Conservation (phyloP, 23 tunicate genomes). For the Trididemnum nubilum region DNA sequence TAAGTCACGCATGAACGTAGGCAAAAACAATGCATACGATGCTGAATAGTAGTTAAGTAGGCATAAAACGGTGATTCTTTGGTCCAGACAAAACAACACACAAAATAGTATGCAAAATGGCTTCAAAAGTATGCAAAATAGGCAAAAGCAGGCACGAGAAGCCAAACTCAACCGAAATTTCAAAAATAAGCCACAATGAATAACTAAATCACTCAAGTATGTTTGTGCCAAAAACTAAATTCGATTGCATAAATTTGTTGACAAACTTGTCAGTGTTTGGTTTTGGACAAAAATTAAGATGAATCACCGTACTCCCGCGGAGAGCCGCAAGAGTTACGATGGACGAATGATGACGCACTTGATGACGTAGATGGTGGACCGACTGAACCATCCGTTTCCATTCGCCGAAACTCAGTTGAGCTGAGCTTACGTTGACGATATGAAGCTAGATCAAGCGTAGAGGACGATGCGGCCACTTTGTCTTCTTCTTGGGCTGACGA, state of each 20-base stretch:
- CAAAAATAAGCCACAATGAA: slow-evolving; percentile 20
- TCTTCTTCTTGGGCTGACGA: slow-evolving; percentile 24
- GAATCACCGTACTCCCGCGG: slow-evolving; percentile 50
- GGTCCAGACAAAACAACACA: not conserved
- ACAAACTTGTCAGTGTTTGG: not conserved
- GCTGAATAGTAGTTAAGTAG: not conserved
- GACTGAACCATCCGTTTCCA: slow-evolving; percentile 32
- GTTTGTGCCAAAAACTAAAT: not conserved
- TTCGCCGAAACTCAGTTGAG: not conserved
- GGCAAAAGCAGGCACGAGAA: slow-evolving; percentile 5
- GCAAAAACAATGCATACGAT: not conserved
- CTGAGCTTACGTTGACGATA: not conserved
- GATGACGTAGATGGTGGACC: slow-evolving; percentile 64
- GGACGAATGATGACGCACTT: slow-evolving; percentile 33
- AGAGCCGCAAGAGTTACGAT: slow-evolving; percentile 20
- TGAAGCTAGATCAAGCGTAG: slow-evolving; percentile 28
- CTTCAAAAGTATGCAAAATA: too few species aligned
- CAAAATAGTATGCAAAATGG: too few species aligned
- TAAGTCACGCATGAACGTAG: not conserved
- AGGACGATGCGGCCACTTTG: slow-evolving; percentile 45
- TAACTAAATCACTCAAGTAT: not conserved
- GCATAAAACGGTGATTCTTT: not conserved
- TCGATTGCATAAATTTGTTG: not conserved
- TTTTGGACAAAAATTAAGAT: slow-evolving; percentile 10
- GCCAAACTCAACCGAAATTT: not conserved